Evolutionary conservation across 2,113 vertebrate species (phyloP).

Genomic region (Hippocampus abdominalis): DNA sequence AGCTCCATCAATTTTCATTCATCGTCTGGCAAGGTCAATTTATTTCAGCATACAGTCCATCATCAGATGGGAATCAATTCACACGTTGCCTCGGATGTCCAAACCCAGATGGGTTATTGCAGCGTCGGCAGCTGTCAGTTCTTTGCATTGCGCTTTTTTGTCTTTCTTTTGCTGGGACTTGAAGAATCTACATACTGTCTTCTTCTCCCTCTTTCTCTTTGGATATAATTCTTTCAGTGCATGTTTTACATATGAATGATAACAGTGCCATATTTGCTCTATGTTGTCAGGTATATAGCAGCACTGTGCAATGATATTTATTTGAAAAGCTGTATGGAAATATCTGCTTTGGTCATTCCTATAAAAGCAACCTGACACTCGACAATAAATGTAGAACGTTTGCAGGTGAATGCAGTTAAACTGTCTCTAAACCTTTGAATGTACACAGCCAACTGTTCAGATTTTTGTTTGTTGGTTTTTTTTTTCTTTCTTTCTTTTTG

Average conservation of each 20-base stretch:
- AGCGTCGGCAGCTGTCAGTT: constrained; percentile 52
- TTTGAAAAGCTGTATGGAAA: neutral
- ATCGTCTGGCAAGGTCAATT: constrained; percentile 73
- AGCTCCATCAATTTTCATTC: constrained; percentile 74
- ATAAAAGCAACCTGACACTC: neutral
- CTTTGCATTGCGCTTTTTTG: constrained; percentile 32
- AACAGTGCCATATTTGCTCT: neutral
- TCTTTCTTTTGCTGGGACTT: constrained; percentile 8
- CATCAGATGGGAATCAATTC: constrained; percentile 72
- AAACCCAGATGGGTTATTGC: constrained; percentile 60
- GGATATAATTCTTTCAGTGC: neutral
- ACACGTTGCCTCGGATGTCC: constrained; percentile 65
- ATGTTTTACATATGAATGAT: neutral
- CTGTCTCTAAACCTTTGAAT: neutral
- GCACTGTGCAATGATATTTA: neutral
- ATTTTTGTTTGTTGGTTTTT: no score
- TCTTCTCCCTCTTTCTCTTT: neutral
- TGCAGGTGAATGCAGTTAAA: neutral
- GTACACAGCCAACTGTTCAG: neutral
- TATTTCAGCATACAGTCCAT: constrained; percentile 72
- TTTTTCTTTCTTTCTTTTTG: no score
- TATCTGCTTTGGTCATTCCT: neutral
- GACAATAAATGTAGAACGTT: neutral
- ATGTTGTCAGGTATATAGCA: neutral
- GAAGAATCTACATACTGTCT: constrained; percentile 23